Conservation (phyloP, 2,888 invertebrate species). For the Phyllotreta striolata region DNA sequence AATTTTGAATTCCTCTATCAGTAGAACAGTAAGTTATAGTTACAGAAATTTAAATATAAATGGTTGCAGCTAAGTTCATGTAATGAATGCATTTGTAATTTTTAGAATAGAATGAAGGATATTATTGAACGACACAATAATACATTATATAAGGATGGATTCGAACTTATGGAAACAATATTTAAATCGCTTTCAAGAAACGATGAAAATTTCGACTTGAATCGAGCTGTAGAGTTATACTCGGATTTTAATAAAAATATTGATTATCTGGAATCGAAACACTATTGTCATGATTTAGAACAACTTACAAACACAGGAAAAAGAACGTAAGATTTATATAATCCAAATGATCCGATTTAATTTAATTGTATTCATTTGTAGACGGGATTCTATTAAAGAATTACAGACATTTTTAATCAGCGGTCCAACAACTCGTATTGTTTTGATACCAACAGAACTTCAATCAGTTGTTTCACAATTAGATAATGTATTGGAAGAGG, state of each 20-base stretch:
- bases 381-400: constrained; percentile 39
- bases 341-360: constrained; percentile 8
- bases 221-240: constrained; percentile 36
- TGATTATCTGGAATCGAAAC: constrained; percentile 37
- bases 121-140: constrained; percentile 34
- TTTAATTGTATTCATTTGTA: constrained; percentile 34
- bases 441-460: constrained; percentile 46
- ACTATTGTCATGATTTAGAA: constrained; percentile 37
- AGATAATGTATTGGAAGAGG: constrained; percentile 44
- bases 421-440: constrained; percentile 47
- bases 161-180: constrained; percentile 38
- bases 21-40: constrained; percentile 42
- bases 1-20: constrained; percentile 40
- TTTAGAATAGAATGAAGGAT: constrained; percentile 43
- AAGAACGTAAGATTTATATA: constrained; percentile 36
- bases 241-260: constrained; percentile 39
- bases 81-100: constrained; percentile 18
- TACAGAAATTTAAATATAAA: background rate
- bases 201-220: constrained; percentile 33
- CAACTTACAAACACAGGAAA: constrained; percentile 28
- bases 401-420: constrained; percentile 43
- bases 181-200: constrained; percentile 34
- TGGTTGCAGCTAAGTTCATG: background rate
- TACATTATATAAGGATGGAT: constrained; percentile 33
- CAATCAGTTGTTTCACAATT: constrained; percentile 41